Base-by-base conservation (phyloP, 2,113 vertebrate genomes). In the Perccottus glenii region DNA sequence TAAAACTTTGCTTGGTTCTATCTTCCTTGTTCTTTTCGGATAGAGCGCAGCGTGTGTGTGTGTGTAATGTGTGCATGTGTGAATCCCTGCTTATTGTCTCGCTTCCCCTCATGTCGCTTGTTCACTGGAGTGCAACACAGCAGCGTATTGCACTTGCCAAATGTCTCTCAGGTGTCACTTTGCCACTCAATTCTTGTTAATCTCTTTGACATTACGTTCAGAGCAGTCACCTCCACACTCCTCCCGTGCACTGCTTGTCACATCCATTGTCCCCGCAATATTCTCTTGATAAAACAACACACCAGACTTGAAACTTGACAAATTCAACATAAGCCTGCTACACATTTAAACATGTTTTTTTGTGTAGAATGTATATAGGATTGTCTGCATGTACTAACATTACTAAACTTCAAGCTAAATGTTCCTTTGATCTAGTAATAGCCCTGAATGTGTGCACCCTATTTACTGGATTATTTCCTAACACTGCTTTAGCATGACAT, bases 91-190 rank as follows among this genome's bases (percentile, higher is more conserved):
- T 61, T 66, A 52, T 60, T 69, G 67, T 68, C 65, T 67, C 48
- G 50, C 69, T 49, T 52, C 57, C 71, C 56, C 5, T 51, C 61
- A 64, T 38, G 67, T 62, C 58, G 50, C 77, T 60, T 75, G 75
- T 14, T 67, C 75, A 65, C 60, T 36, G 65, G 58, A 78, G 84
- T 65, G 75, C 64, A 2, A 53, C 15, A 16, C 74, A 9, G 35
- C 80, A 70, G 70, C 44, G 51, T 67, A 58, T 67, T 62, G 72
- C 71, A 35, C 75, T 73, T 33, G 50, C 65, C 77, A 70, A 68
- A 76, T 48, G 78, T 79, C 79, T 84, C 81, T 82, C 73, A 82
- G 84, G 81, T 82, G 81, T 84, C 84, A 63, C 73, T 67, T 64
- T 50, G 78, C 75, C 3, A 50, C 74, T 77, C 73, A 42, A 62